Evolutionary conservation across 2,113 vertebrate species (phyloP).

Genomic region (Dendropsophus ebraccatus): DNA sequence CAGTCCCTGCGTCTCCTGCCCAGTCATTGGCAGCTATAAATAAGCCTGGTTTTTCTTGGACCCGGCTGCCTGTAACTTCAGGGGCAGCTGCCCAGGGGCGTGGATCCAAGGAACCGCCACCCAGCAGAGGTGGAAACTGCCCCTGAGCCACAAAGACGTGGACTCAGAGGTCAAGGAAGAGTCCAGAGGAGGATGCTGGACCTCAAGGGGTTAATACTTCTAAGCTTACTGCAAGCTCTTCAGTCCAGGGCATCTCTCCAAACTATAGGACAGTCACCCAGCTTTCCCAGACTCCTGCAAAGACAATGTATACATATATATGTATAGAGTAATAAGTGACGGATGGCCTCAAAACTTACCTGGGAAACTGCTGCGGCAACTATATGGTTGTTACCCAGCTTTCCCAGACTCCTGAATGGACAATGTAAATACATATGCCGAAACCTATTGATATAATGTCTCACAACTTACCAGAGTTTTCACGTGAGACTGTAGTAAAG

Average conservation of each 20-base stretch:
- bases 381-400: no score
- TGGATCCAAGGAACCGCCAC: slow-evolving; percentile 1
- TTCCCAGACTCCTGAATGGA: no score
- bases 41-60: slow-evolving; percentile 46
- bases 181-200: background rate
- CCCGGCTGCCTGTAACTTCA: background rate
- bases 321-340: no score
- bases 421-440: no score
- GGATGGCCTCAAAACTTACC: no score
- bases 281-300: background rate
- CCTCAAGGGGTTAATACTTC: background rate
- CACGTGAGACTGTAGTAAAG: background rate
- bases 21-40: slow-evolving; percentile 50
- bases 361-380: no score
- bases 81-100: slow-evolving; percentile 15
- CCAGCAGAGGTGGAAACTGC: slow-evolving; percentile 37
- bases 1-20: background rate
- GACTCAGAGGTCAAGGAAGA: background rate
- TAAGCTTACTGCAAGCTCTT: background rate
- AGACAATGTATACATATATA: no score
- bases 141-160: background rate
- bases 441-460: no score
- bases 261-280: background rate
- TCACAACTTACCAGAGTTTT: no score
- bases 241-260: background rate